Evolutionary conservation across 2,888 invertebrate genomes (phyloP).

Genomic region (Rhodophaea formosa): DNA sequence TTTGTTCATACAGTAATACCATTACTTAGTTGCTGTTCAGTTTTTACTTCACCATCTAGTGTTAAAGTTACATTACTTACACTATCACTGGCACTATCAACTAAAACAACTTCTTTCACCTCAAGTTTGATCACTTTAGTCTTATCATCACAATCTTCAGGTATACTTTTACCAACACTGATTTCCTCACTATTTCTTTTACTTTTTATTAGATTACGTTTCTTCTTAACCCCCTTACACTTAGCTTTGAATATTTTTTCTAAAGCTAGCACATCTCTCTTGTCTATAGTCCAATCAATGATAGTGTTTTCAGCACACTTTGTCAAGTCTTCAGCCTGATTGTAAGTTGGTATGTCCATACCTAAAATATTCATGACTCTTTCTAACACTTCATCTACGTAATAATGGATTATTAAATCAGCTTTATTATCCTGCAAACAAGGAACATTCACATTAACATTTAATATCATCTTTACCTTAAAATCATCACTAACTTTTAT

Average conservation of each 20-base stretch:
- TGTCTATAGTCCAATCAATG: slow-evolving; percentile 88
- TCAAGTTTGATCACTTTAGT: slow-evolving; percentile 59
- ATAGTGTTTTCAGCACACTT: slow-evolving; percentile 68
- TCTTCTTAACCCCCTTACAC: slow-evolving; percentile 74
- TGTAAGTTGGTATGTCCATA: slow-evolving; percentile 87
- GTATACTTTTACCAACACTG: slow-evolving; percentile 4
- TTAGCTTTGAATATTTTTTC: slow-evolving; percentile 81
- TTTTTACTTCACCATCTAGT: slow-evolving; percentile 21
- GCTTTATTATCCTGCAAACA: slow-evolving; percentile 92
- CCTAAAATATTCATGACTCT: slow-evolving; percentile 88
- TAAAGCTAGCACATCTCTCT: slow-evolving; percentile 80
- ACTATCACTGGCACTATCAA: slow-evolving; percentile 15
- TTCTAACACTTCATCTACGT: slow-evolving; percentile 91
- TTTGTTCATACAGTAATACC: slow-evolving; percentile 19
- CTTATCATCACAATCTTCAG: slow-evolving; percentile 39
- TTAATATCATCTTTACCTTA: too few species aligned
- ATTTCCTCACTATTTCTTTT: slow-evolving; percentile 46
- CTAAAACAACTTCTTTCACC: slow-evolving; percentile 39
- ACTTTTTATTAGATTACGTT: slow-evolving; percentile 58
- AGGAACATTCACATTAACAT: slow-evolving; percentile 6
- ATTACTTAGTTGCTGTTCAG: slow-evolving; percentile 18
- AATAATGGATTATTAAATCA: slow-evolving; percentile 92
- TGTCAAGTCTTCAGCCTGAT: slow-evolving; percentile 84
- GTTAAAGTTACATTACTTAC: slow-evolving; percentile 28
- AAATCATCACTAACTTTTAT: too few species aligned